Base-by-base conservation (phyloP, 2,797 vertebrate genomes). In the Semotilus atromaculatus region DNA sequence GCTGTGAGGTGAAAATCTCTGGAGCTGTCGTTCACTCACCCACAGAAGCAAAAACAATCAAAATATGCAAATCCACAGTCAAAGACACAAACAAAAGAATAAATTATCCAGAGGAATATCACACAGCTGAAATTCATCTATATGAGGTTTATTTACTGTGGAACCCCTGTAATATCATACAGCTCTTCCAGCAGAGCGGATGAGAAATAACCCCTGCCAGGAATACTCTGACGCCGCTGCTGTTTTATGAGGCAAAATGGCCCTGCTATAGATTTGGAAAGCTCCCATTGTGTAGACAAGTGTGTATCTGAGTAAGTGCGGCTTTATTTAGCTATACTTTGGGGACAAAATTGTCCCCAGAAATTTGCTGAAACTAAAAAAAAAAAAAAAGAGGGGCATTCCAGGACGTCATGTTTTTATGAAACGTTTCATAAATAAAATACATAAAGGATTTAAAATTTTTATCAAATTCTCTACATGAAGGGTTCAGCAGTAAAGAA, bases 51-150 rank as follows among this genome's bases (percentile, higher is more conserved):
- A 86, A 89, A 83, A 88, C 85, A 82, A 88, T 88, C 88, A 82
- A 89, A 87, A 85, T 89, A 87, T 87, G 87, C 87, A 87, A 88
- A 89, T 89, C 73, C 80, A 82, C 62, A 82, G 77, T 71, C 31
- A 71, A 87, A 82, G 64, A 89, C 53, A 64, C 72, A 78, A 85
- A 90, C 87, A 85, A 87, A 88, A 85, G 72, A 88, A 86, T 86
- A 87, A 82, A 88, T 88, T 84, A 88, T 82, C 18, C 73, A 55
- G 73, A 62, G 67, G 82, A 87, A 85, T 72, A 45, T 26, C 38
- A 64, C 80, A 81, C 21, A 36, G 77, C 88, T 68, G 77, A 66
- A 87, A 87, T 88, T 67, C 72, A 86, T 86, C 82, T 80, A 71
- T 55, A 72, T 87, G 82, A 88, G 73, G 58, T 62, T 70, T 86